Conservation (phyloP, 2,888 invertebrate genomes). For the Taenaris catops region DNA sequence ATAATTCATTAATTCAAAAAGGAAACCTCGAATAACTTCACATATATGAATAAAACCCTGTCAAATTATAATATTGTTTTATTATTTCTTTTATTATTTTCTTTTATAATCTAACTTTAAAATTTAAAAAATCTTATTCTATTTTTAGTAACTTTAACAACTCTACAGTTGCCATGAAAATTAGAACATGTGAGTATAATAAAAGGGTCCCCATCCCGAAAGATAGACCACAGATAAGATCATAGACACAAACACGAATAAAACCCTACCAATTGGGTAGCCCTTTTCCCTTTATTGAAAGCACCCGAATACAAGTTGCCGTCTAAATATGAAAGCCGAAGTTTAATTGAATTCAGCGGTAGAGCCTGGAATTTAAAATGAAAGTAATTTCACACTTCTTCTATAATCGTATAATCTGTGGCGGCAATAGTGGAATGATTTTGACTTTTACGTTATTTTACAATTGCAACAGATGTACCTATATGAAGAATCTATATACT, state of each 20-base stretch:
- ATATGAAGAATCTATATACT: too few relatives aligned
- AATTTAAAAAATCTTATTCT: too few relatives aligned
- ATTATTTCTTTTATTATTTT: too few relatives aligned
- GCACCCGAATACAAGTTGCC: slow-evolving; percentile 32
- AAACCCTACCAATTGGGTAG: slow-evolving; percentile 54
- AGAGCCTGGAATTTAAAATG: slow-evolving; percentile 58
- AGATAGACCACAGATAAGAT: slow-evolving; percentile 65
- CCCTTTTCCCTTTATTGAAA: slow-evolving; percentile 57
- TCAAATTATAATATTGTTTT: too few relatives aligned
- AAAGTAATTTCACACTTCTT: slow-evolving; percentile 27
- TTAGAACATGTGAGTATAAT: slow-evolving; percentile 55
- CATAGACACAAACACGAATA: slow-evolving; percentile 63
- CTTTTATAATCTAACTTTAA: too few relatives aligned
- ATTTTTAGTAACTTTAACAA: too few relatives aligned
- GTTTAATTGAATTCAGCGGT: slow-evolving; percentile 65
- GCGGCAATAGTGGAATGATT: slow-evolving; percentile 18
- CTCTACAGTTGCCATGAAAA: slow-evolving; percentile 37
- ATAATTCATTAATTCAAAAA: too few relatives aligned
- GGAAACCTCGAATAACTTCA: too few relatives aligned
- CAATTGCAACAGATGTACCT: too few relatives aligned
- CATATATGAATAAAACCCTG: too few relatives aligned
- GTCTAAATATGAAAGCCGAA: slow-evolving; percentile 52
- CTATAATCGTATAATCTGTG: slow-evolving; percentile 25
- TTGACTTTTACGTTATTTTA: too few relatives aligned
- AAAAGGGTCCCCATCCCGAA: slow-evolving; percentile 67